Conservation (phyloP, 2,888 invertebrate genomes). For the Helobdella robusta region DNA sequence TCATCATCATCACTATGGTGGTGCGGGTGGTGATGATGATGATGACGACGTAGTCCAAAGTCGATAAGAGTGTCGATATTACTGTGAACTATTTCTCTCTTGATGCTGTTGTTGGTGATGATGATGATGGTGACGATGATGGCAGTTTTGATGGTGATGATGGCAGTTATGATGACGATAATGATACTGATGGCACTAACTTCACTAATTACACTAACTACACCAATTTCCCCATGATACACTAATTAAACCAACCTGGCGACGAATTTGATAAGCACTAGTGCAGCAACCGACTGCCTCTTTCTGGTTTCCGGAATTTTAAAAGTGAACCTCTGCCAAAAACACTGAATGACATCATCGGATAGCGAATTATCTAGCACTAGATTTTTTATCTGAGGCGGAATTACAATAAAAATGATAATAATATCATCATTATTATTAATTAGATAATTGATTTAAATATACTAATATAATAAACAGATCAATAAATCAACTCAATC, state of each 20-base stretch:
- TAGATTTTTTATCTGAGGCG: conserved; percentile 55
- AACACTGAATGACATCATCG: conserved; percentile 54
- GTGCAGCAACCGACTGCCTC: conserved; percentile 64
- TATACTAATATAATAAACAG: neutral
- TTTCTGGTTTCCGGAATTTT: conserved; percentile 63
- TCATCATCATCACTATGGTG: neutral
- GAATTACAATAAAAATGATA: neutral
- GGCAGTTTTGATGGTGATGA: neutral
- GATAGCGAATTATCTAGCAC: conserved; percentile 54
- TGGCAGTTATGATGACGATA: neutral
- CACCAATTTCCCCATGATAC: neutral
- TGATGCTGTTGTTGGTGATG: no score
- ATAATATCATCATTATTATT: neutral
- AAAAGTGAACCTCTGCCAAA: conserved; percentile 72
- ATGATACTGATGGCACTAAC: neutral
- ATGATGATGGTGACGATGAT: neutral
- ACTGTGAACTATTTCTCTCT: no score
- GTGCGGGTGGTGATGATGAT: neutral
- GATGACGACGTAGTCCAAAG: neutral
- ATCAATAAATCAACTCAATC: neutral
- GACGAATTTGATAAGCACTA: conserved; percentile 69
- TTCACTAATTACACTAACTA: neutral
- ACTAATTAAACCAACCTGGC: conserved; percentile 51
- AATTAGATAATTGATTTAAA: neutral
- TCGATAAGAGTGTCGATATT: no score